Percentiles rank a stretch among this genome's conserved stretches.
Conservation (phyloP, 1,140 invertebrate species). For the Drosophila watanabei region DNA sequence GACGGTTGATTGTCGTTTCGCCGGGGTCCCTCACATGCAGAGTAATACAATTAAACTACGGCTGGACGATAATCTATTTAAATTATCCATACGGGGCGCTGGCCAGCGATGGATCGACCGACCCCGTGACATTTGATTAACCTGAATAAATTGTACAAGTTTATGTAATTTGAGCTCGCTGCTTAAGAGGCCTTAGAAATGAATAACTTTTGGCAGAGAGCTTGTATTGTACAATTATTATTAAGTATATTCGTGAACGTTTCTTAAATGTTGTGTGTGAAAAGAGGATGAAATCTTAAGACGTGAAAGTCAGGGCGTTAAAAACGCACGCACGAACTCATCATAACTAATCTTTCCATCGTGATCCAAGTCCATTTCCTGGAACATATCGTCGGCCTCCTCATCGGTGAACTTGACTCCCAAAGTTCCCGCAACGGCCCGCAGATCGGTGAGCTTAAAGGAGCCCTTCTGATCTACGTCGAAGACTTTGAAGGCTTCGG, state of each 20-base stretch:
- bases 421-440: conserved; percentile 20
- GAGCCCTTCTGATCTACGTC: conserved; percentile 24
- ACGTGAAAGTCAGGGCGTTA: not conserved
- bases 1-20: conserved; percentile 18
- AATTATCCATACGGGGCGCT: conserved; percentile 25
- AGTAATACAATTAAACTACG: conserved; percentile 26
- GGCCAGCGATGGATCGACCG: conserved; percentile 8
- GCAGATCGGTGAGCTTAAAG: conserved; percentile 22
- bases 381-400: conserved; percentile 54
- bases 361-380: conserved; percentile 42
- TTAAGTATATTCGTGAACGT: not conserved
- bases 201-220: conserved; percentile 8
- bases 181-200: not conserved
- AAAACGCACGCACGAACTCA: conserved; percentile 31
- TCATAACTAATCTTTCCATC: conserved; percentile 38
- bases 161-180: conserved; percentile 13
- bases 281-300: not conserved
- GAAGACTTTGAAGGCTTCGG: conserved; percentile 34
- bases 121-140: conserved; percentile 45
- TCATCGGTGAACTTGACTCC: conserved; percentile 36
- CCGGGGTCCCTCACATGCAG: conserved; percentile 4
- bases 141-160: conserved; percentile 33
- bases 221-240: not conserved
- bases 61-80: conserved; percentile 35
- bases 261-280: not conserved